Evolutionary conservation across 2,113 vertebrate genomes (phyloP).

Genomic region (Gopherus flavomarginatus): DNA sequence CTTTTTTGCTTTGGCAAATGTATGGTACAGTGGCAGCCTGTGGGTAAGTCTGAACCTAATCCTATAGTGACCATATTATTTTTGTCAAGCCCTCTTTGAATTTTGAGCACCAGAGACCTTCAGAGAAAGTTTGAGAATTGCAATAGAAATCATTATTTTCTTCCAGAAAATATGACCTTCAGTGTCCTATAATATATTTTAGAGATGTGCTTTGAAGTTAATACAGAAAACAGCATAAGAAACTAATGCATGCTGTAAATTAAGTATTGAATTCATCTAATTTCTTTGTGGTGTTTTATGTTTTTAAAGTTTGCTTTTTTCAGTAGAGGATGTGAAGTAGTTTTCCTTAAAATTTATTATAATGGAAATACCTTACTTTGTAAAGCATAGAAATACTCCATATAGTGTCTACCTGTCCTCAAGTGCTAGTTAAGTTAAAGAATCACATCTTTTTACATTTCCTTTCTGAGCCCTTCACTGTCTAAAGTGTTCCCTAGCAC

Average conservation of each 20-base stretch:
- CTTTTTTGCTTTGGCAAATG: conserved; percentile 76
- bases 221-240: background rate
- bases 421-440: conserved; percentile 36
- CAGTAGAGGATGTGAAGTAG: conserved; percentile 1
- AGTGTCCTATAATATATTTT: background rate
- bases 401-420: conserved; percentile 34
- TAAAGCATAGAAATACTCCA: conserved; percentile 43
- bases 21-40: conserved; percentile 78
- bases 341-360: conserved; percentile 42
- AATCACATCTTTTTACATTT: conserved; percentile 63
- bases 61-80: conserved; percentile 50
- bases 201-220: background rate
- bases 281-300: background rate
- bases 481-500: conserved; percentile 31
- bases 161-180: conserved; percentile 20
- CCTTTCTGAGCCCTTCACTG: conserved; percentile 51
- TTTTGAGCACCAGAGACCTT: conserved; percentile 14
- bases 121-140: conserved; percentile 42
- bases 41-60: conserved; percentile 86
- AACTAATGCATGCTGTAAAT: background rate
- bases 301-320: background rate
- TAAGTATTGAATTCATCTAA: background rate
- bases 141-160: conserved; percentile 20
- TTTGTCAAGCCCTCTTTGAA: conserved; percentile 55
- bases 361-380: background rate